Evolutionary conservation across 2,888 invertebrate species (phyloP), one percentile per base, ranked within the genome.

Genomic region (Parnassius smintheus): DNA sequence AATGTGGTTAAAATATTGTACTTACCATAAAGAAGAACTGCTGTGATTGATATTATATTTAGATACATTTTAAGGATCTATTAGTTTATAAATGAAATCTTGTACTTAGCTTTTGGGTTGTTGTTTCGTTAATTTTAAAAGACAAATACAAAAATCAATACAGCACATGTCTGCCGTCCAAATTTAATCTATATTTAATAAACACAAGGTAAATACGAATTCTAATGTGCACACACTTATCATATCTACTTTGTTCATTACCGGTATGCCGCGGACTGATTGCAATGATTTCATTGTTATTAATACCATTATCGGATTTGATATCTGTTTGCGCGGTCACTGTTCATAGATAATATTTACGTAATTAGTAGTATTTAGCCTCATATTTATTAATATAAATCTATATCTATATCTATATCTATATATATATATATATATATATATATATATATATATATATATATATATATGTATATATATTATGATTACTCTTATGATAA

Each of bases 251-350:
- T 68, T 69, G 62, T 71, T 76, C 74, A 75, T 76, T 77, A 71
- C 70, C 69, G 68, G 69, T 69, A 67, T 73, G 75, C 65, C 72
- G 71, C 67, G 62, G 68, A 72, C 70, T 73, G 83, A 82, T 85
- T 77, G 72, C 68, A 70, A 70, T 74, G 77, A 80, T 82, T 82
- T 73, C 64, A 64, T 66, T 61, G 75, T 73, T 73, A 62, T 61
- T 59, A 62, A 65, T 65, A 65, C 58, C 60, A 48, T 59, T 62
- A 64, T 64, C 64, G 13, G 22, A 25, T 51, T 56, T 11, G 49
- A 56, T 60, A 57, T 49, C 13, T 12, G 58, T 25, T 44, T 46
- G n/a, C 62, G 53, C 61, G 61, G 55, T 55, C 50, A 54, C 25
- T 25, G 55, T 41, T 25, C 18, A 1, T 59, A 12, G 46, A 41